Percentiles rank a stretch among this genome's conserved stretches.
Conservation (phyloP, 2,888 invertebrate genomes). For the Nemoura dubitans region DNA sequence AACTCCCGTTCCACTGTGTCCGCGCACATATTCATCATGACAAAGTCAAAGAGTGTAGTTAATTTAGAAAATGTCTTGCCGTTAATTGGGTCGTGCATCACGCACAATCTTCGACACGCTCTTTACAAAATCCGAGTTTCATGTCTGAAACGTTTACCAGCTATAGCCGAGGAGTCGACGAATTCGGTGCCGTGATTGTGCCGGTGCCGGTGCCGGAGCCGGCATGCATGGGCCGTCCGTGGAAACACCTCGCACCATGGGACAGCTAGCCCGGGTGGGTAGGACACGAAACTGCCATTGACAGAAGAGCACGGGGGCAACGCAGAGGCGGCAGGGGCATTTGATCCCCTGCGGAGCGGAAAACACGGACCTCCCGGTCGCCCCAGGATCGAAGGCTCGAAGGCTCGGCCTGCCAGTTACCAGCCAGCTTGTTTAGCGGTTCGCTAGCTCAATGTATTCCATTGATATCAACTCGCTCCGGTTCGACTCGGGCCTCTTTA, state of each 20-base stretch:
- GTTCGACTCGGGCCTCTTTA: not conserved
- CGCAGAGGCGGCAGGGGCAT: not conserved
- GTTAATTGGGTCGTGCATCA: conserved; percentile 33
- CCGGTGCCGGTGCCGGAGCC: not conserved
- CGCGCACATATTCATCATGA: not conserved
- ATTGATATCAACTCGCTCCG: not conserved
- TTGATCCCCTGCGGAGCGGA: conserved; percentile 25
- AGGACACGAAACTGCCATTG: not conserved
- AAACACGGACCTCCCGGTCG: conserved; percentile 23
- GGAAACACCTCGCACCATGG: conserved; percentile 1
- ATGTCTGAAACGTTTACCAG: conserved; percentile 3
- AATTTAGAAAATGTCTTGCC: conserved; percentile 29
- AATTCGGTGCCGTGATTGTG: not conserved
- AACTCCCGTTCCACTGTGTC: not conserved
- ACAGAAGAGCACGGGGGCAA: not conserved
- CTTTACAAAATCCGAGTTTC: conserved; percentile 7
- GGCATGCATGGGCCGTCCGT: not conserved
- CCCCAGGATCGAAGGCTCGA: not conserved
- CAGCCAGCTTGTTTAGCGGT: not conserved
- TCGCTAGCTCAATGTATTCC: not conserved
- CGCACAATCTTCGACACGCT: conserved; percentile 34
- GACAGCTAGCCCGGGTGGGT: not conserved
- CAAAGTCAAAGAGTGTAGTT: conserved; percentile 17
- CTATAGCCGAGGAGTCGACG: not conserved
- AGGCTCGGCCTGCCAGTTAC: not conserved